These are phyloP conservation scores for Puntigrus tetrazona DNA, from an alignment of 2,113 vertebrate species.

Conservation along the genomic window DNA sequence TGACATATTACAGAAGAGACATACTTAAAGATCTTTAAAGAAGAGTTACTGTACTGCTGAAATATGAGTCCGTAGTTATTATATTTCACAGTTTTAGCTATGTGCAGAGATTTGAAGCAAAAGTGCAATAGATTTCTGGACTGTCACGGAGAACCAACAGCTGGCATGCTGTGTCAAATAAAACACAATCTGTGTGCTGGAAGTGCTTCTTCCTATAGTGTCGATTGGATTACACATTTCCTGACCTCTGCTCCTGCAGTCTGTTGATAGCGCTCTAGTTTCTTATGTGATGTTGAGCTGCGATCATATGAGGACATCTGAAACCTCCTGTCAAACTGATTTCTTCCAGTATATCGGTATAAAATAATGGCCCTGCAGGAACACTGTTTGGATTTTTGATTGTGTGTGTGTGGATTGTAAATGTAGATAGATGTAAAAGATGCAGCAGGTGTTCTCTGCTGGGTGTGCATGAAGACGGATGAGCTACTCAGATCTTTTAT, in stretches of 20 bases:
- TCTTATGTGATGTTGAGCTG: slow-evolving; percentile 10
- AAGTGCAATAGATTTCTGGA: slow-evolving; percentile 18
- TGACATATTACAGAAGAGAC: not conserved
- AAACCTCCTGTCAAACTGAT: not conserved
- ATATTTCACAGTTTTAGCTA: not conserved
- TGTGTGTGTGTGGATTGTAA: slow-evolving; percentile 37
- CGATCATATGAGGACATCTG: slow-evolving; percentile 18
- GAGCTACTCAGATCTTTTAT: slow-evolving; percentile 75
- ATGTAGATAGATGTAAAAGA: slow-evolving; percentile 57
- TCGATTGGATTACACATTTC: slow-evolving; percentile 37
- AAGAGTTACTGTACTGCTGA: not conserved
- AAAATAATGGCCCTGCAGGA: slow-evolving; percentile 1
- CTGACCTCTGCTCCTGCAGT: slow-evolving; percentile 26
- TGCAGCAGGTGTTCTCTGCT: slow-evolving; percentile 78
- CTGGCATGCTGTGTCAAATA: slow-evolving; percentile 27
- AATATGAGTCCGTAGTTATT: not conserved
- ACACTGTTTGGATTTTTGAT: not conserved
- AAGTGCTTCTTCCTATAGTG: slow-evolving; percentile 27
- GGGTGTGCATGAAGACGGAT: slow-evolving; percentile 78
- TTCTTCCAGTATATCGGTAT: slow-evolving; percentile 14
- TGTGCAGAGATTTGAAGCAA: not conserved
- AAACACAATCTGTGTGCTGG: slow-evolving; percentile 2
- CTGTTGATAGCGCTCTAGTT: slow-evolving; percentile 11
- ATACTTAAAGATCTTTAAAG: not conserved
- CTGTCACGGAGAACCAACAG: slow-evolving; percentile 18